phyloP scores from a whole-genome alignment of 2,113 vertebrate genomes.

The Pterophyllum scalare region DNA sequence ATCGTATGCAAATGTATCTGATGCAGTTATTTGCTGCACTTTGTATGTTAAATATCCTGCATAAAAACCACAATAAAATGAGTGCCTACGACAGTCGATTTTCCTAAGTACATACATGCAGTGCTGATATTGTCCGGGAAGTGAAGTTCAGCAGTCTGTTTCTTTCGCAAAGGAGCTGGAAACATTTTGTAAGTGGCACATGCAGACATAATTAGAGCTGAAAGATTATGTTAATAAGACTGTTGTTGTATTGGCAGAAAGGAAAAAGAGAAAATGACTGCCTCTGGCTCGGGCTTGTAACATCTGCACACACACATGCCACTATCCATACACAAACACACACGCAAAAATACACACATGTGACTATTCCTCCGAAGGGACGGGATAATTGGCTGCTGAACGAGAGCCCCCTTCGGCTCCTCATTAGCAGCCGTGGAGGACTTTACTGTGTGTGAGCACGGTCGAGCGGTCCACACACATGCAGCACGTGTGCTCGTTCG shows the following conservation, averaged over 20 bases:
- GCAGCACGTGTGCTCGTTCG: slow-evolving; percentile 5
- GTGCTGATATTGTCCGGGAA: background rate
- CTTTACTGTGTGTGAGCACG: background rate
- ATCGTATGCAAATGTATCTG: background rate
- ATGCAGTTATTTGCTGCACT: background rate
- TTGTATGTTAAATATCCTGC: background rate
- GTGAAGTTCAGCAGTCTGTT: background rate
- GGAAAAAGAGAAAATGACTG: slow-evolving; percentile 36
- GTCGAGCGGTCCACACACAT: background rate
- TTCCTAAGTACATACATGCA: background rate
- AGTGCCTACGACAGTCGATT: background rate
- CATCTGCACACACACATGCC: slow-evolving; percentile 39
- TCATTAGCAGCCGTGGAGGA: slow-evolving; percentile 69
- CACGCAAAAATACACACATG: background rate
- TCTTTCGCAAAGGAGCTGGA: background rate
- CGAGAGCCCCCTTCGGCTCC: slow-evolving; percentile 69
- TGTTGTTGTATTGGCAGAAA: slow-evolving; percentile 43
- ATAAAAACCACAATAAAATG: too few relatives aligned
- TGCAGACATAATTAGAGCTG: slow-evolving; percentile 53
- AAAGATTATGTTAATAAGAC: slow-evolving; percentile 65
- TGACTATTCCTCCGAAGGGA: slow-evolving; percentile 60
- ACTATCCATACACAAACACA: slow-evolving; percentile 13
- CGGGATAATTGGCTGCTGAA: slow-evolving; percentile 76
- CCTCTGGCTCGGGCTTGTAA: slow-evolving; percentile 19
- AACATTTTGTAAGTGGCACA: slow-evolving; percentile 27